Conservation (phyloP, 2,888 invertebrate species). For the Troides oblongomaculatus region DNA sequence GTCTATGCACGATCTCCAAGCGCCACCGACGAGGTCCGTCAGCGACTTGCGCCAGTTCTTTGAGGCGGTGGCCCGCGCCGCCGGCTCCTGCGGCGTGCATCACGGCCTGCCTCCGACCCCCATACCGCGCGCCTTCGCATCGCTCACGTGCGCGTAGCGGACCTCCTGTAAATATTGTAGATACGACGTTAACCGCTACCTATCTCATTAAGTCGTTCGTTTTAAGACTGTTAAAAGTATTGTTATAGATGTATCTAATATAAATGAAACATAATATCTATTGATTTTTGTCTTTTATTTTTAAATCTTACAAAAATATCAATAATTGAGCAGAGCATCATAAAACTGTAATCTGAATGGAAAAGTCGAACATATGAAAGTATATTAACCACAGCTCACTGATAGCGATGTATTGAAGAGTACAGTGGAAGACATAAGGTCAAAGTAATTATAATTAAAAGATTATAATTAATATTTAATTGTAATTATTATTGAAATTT, state of each 20-base stretch:
- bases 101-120: conserved; percentile 63
- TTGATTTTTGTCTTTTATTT: conserved; percentile 39
- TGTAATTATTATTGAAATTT: no score
- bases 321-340: not conserved
- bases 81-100: conserved; percentile 52
- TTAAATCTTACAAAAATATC: not conserved
- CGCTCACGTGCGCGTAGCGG: conserved; percentile 67
- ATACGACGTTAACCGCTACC: conserved; percentile 68
- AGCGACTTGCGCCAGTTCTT: conserved; percentile 86
- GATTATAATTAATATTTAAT: no score
- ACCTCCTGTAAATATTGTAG: conserved; percentile 66
- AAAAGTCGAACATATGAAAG: no score
- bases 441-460: no score
- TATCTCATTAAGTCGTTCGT: conserved; percentile 74
- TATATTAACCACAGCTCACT: no score
- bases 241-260: conserved; percentile 76
- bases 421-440: no score
- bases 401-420: no score
- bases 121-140: conserved; percentile 61
- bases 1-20: conserved; percentile 83
- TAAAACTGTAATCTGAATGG: no score
- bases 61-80: conserved; percentile 79
- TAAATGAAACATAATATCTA: conserved; percentile 64
- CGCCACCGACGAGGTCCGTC: conserved; percentile 78
- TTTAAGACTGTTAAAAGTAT: conserved; percentile 80